Conservation (phyloP, 2,113 vertebrate genomes). For the Scalopus aquaticus region DNA sequence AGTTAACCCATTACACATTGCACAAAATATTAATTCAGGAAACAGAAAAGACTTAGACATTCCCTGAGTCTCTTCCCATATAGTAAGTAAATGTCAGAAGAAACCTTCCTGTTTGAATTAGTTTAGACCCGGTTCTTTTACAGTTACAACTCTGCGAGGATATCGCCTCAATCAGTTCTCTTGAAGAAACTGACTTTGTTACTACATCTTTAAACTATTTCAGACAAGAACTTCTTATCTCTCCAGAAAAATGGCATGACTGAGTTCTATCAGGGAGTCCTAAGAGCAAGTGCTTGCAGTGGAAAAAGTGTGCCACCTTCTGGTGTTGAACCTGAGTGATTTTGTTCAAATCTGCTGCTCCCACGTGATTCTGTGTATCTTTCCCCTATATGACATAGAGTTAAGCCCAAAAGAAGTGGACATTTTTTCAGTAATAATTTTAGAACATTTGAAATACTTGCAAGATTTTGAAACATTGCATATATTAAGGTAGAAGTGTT, state of each 20-base stretch:
- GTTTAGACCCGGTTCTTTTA: not conserved
- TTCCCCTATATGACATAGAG: not conserved
- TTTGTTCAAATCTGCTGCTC: not conserved
- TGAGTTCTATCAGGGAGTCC: no score
- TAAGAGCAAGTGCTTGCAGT: not conserved
- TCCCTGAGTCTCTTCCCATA: not conserved
- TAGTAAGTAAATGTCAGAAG: not conserved
- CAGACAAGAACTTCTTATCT: not conserved
- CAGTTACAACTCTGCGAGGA: not conserved
- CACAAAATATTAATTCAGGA: not conserved
- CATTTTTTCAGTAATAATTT: not conserved
- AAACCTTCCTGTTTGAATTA: not conserved
- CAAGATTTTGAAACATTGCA: not conserved
- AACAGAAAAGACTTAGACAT: not conserved
- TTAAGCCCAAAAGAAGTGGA: not conserved
- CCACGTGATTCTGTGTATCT: not conserved
- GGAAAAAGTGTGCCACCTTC: slow-evolving; percentile 57
- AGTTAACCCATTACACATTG: not conserved
- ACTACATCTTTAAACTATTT: not conserved
- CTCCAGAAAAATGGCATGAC: not conserved
- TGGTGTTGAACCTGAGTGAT: slow-evolving; percentile 2
- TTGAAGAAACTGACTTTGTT: not conserved
- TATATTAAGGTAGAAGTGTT: not conserved
- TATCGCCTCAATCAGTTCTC: not conserved
- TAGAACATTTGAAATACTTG: not conserved